Evolutionary conservation across 2,888 invertebrate genomes (phyloP).

Genomic region (Macaria liturata): DNA sequence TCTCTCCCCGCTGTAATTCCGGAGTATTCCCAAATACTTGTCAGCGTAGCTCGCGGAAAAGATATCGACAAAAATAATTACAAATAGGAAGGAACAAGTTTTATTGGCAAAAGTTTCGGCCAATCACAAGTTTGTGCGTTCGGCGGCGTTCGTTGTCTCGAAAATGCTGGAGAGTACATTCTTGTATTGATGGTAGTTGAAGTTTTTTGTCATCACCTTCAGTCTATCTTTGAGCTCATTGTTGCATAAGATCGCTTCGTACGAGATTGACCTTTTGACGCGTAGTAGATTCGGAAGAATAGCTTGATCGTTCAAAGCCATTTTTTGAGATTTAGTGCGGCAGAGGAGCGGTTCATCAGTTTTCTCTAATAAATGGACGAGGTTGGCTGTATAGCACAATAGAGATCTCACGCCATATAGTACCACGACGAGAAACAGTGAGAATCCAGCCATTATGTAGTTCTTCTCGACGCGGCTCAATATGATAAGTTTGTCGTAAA

Average conservation of each 20-base stretch:
- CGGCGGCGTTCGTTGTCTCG: slow-evolving; percentile 34
- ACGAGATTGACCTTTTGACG: slow-evolving; percentile 65
- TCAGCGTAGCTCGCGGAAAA: slow-evolving; percentile 39
- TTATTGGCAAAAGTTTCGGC: slow-evolving; percentile 36
- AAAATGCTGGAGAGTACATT: slow-evolving; percentile 46
- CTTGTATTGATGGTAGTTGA: slow-evolving; percentile 43
- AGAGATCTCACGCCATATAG: slow-evolving; percentile 58
- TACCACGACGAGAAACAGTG: slow-evolving; percentile 63
- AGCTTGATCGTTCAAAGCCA: slow-evolving; percentile 27
- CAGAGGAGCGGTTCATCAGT: slow-evolving; percentile 33
- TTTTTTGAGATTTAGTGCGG: slow-evolving; percentile 27
- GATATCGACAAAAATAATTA: slow-evolving; percentile 38
- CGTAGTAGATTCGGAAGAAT: slow-evolving; percentile 56
- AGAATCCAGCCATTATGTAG: slow-evolving; percentile 68
- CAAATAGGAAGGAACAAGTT: slow-evolving; percentile 41
- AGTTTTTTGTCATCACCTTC: slow-evolving; percentile 49
- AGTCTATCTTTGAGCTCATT: slow-evolving; percentile 62
- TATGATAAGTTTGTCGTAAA: slow-evolving; percentile 53
- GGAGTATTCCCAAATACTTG: slow-evolving; percentile 57
- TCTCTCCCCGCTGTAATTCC: slow-evolving; percentile 52
- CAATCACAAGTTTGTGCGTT: slow-evolving; percentile 21
- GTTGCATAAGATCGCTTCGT: slow-evolving; percentile 61
- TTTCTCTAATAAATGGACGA: slow-evolving; percentile 45
- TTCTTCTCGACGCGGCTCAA: slow-evolving; percentile 61
- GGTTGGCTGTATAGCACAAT: slow-evolving; percentile 53